Evolutionary conservation across 2,888 invertebrate species (phyloP).

Genomic region (Cerastis leucographa): DNA sequence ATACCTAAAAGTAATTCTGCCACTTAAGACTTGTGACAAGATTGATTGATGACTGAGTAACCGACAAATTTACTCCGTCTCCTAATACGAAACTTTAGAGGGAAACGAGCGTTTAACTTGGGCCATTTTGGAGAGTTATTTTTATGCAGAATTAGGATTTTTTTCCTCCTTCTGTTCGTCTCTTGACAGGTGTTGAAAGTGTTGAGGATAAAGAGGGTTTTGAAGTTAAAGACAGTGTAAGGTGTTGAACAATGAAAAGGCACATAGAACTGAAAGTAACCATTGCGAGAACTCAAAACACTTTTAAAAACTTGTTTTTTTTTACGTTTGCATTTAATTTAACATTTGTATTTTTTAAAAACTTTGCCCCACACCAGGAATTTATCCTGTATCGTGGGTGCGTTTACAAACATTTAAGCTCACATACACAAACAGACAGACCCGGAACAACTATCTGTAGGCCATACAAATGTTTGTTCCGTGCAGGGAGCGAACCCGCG

Average conservation of each 20-base stretch:
- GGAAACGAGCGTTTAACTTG: slow-evolving; percentile 67
- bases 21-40: slow-evolving; percentile 83
- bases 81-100: slow-evolving; percentile 72
- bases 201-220: neutral
- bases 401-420: no score
- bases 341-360: no score
- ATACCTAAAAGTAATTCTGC: slow-evolving; percentile 83
- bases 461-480: no score
- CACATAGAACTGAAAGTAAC: neutral
- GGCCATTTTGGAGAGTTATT: slow-evolving; percentile 54
- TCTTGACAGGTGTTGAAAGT: slow-evolving; percentile 6
- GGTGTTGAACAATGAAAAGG: neutral
- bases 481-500: no score
- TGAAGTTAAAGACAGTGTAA: neutral
- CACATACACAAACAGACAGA: no score
- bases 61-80: slow-evolving; percentile 83
- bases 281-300: no score
- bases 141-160: slow-evolving; percentile 7
- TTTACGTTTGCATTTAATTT: no score
- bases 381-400: no score
- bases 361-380: no score
- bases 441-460: no score
- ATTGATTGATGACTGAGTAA: slow-evolving; percentile 86
- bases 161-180: neutral
- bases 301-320: no score